phyloP scores from a whole-genome alignment of 2,888 invertebrate genomes.

The Smittia sp. region DNA sequence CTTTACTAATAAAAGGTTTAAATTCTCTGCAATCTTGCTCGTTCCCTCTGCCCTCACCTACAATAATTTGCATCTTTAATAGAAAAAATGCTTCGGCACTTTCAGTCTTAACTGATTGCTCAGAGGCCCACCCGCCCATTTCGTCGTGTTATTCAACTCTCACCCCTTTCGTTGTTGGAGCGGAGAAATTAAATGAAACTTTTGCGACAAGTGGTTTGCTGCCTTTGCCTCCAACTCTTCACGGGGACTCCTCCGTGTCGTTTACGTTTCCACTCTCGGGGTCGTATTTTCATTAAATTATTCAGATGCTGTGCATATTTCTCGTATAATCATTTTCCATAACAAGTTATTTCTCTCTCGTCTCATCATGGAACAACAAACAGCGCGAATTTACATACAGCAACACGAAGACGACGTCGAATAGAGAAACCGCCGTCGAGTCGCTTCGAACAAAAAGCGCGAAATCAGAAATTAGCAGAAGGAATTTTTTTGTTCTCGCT shows the following conservation, averaged over 20 bases:
- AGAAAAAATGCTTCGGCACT: constrained; percentile 21
- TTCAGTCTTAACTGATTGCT: constrained; percentile 19
- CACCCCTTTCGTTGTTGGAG: neutral
- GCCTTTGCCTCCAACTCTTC: neutral
- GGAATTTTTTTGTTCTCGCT: constrained; percentile 16
- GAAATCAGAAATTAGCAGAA: constrained; percentile 29
- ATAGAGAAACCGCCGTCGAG: neutral
- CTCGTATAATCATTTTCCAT: constrained; percentile 36
- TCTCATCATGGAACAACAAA: constrained; percentile 22
- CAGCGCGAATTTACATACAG: constrained; percentile 11
- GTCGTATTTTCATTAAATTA: constrained; percentile 38
- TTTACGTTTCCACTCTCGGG: neutral
- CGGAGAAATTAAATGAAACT: constrained; percentile 27
- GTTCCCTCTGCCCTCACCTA: neutral
- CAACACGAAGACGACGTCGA: too few relatives aligned
- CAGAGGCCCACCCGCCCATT: neutral
- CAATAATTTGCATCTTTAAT: constrained; percentile 26
- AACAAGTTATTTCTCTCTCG: constrained; percentile 25
- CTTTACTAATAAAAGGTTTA: constrained; percentile 23
- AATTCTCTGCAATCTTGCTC: constrained; percentile 2
- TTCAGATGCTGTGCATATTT: constrained; percentile 36
- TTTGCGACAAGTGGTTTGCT: constrained; percentile 35
- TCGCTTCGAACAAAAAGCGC: constrained; percentile 5
- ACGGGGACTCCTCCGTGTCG: neutral
- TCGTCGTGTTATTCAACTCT: neutral